These are phyloP conservation scores for Nephrotoma appendiculata DNA, from an alignment of 2,888 invertebrate genomes.

Conservation along the genomic window DNA sequence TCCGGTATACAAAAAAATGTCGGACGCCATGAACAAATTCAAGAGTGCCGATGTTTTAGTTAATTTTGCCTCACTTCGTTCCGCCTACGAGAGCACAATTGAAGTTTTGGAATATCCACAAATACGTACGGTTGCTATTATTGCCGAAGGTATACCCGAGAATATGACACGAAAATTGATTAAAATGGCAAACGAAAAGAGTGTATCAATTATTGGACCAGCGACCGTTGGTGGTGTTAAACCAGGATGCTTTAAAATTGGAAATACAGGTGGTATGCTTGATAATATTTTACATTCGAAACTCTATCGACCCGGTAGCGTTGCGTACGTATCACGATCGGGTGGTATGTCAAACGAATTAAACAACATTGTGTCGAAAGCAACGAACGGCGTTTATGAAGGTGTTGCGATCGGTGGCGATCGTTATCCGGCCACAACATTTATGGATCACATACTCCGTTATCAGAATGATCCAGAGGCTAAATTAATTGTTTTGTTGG, in stretches of 20 bases:
- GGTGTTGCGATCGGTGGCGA: conserved; percentile 98
- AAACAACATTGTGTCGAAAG: conserved; percentile 93
- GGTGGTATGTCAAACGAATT: conserved; percentile 99
- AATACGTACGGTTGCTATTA: conserved; percentile 92
- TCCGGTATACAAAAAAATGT: conserved; percentile 93
- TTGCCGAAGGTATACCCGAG: conserved; percentile 98
- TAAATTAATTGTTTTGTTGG: conserved; percentile 89
- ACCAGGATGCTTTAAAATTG: conserved; percentile 98
- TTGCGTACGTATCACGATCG: conserved; percentile 95
- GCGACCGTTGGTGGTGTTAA: conserved; percentile 96
- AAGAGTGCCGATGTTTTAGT: conserved; percentile 90
- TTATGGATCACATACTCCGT: conserved; percentile 91
- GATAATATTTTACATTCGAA: conserved; percentile 97
- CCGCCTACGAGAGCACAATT: conserved; percentile 92
- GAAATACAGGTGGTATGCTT: conserved; percentile 99
- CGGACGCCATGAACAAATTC: conserved; percentile 89
- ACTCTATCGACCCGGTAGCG: conserved; percentile 90
- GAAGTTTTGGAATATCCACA: conserved; percentile 90
- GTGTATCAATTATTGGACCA: conserved; percentile 79
- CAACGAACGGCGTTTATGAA: conserved; percentile 94
- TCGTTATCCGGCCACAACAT: conserved; percentile 94
- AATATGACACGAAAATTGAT: conserved; percentile 93
- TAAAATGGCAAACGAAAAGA: conserved; percentile 66
- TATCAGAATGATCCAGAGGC: conserved; percentile 67
- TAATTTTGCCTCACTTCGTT: conserved; percentile 93